Percentiles rank a stretch among this genome's conserved stretches.
Evolutionary conservation across 2,888 invertebrate species (phyloP).

Genomic region (Serrognathus titanus): DNA sequence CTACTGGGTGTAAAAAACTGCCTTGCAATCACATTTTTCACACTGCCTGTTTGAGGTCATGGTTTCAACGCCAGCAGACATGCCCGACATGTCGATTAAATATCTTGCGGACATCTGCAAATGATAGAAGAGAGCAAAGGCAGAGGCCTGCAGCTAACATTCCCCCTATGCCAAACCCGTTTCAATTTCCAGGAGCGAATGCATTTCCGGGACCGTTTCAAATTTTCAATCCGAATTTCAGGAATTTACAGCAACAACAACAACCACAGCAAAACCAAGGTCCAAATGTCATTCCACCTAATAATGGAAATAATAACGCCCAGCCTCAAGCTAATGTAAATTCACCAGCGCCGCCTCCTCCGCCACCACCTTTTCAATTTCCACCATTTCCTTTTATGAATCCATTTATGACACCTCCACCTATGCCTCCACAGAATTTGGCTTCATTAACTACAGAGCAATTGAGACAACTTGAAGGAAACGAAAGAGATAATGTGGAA

Average conservation of each 20-base stretch:
- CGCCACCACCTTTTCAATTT: slow-evolving; percentile 56
- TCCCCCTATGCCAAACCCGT: slow-evolving; percentile 24
- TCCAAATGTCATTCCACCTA: slow-evolving; percentile 20
- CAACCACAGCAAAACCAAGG: slow-evolving; percentile 24
- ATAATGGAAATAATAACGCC: slow-evolving; percentile 19
- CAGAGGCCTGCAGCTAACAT: slow-evolving; percentile 20
- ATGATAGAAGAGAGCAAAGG: slow-evolving; percentile 15
- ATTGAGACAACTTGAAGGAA: slow-evolving; percentile 83
- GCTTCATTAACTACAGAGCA: slow-evolving; percentile 78
- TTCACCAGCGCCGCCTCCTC: slow-evolving; percentile 27
- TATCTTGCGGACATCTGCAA: slow-evolving; percentile 49
- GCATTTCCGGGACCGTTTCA: slow-evolving; percentile 30
- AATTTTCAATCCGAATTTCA: slow-evolving; percentile 33
- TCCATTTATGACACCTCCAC: slow-evolving; percentile 64
- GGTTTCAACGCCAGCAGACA: slow-evolving; percentile 99
- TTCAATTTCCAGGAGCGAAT: slow-evolving; percentile 24
- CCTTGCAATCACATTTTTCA: slow-evolving; percentile 99
- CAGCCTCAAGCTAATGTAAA: slow-evolving; percentile 8
- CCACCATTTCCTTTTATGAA: slow-evolving; percentile 54
- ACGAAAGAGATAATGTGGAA: slow-evolving; percentile 81
- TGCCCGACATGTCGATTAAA: slow-evolving; percentile 98
- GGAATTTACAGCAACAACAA: slow-evolving; percentile 28
- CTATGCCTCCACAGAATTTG: slow-evolving; percentile 73
- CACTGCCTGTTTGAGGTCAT: slow-evolving; percentile 92
- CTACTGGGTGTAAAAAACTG: slow-evolving; percentile 83